Base-by-base conservation (phyloP, 2,113 vertebrate species). In the Phalacrocorax brasilianus region DNA sequence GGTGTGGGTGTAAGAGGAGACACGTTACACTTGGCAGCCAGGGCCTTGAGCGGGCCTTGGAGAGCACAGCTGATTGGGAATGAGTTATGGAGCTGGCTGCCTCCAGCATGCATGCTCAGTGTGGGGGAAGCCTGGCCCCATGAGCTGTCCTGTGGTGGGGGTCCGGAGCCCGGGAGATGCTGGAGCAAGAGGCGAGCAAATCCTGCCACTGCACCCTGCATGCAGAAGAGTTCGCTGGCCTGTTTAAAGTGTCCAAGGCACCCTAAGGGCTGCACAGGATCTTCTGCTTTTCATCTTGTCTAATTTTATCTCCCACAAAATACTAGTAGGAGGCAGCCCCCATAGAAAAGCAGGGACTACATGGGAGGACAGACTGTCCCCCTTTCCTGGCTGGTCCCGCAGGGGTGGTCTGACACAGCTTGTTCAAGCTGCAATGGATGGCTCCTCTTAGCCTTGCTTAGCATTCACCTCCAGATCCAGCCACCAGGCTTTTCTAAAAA, bases 1-100 rank as follows among this genome's bases (percentile, higher is more conserved):
- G 95, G 94, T 91, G 89, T 85, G 87, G 56, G 5, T 91, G 91
- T 94, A 95, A 95, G 87, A 89, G 66, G 94, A 95, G 95, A 91
- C 91, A 44, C 3, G 5, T 84, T 63, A 74, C 86, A 78, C 94
- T 95, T 92, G 84, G 91, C 93, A 96, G 96, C 68, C 20, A 1
- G 66, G 88, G 40, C 76, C 56, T 84, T 1, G 3, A 77, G 86
- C 59, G 28, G 87, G 59, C 66, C 82, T 27, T 45, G 88, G 81
- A 85, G 74, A 61, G 33, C 14, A 8, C 91, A 90, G 94, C 94
- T 92, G 94, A 94, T 90, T 88, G 86, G 92, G 79, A 89, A 92
- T 95, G 93, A 93, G 76, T 94, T 95, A 92, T 74, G 83, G 91
- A 85, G 75, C 33, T 32, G 24, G 61, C 17, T 11, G 7, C 30